Base-by-base conservation (phyloP, 2,888 invertebrate species). In the Epirrita christyi region DNA sequence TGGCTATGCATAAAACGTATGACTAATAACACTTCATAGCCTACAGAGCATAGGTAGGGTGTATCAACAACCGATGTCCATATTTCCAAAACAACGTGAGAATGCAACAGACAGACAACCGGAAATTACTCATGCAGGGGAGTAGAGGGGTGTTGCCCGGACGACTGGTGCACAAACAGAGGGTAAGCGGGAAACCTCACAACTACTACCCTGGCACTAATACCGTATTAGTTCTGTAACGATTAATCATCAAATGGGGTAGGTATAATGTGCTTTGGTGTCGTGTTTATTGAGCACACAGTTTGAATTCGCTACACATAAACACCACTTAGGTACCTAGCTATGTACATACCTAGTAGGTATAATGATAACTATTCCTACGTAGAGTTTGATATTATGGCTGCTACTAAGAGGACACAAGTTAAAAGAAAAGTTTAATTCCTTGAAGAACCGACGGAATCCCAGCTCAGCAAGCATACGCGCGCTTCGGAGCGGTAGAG, bases 121-220 rank as follows among this genome's bases (percentile, higher is more conserved):
- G 90, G 90, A 91, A 86, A 91, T 91, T 86, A 75, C 68, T 74
- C 72, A 75, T 72, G 61, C 48, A 58, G 43, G 52, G 52, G 49
- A 29, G 11, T 21, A 34, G 47, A 64, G 62, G 76, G 75, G 75
- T 68, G 88, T 89, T 83, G 69, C 88, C 84, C 81, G 75, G 89
- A 75, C 85, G 77, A 91, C 88, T 71, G 28, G 72, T 40, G 64
- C 75, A 65, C 76, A 82, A 90, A 90, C 88, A 88, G 66, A 74
- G 82, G 84, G 88, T 58, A 86, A 87, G 63, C 73, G 81, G 85
- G 88, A 90, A 87, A 72, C 86, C 86, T 50, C 78, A 81, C 67
- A 45, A 54, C 46, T 36, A n/a, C n/a, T 32, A 11, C 14, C 41
- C 21, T 43, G 48, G 15, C 51, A 56, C 40, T 64, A 59, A 62